Conservation (phyloP, 1,140 invertebrate genomes). For the Capitella teleta region DNA sequence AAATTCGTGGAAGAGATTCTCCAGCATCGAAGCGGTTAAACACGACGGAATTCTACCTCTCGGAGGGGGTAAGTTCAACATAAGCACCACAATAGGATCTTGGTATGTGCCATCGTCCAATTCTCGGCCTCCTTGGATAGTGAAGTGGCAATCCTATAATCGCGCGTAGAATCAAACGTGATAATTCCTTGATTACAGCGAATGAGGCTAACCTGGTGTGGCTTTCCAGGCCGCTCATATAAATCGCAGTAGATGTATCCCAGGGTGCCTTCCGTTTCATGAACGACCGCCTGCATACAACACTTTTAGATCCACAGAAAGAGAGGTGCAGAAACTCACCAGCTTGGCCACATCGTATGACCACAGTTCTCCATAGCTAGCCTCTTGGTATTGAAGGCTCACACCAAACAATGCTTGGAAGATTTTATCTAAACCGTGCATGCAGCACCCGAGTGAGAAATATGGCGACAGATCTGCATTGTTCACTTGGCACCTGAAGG, state of each 20-base stretch:
- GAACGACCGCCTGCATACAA: conserved; percentile 56
- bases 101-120: conserved; percentile 73
- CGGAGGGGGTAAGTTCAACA: conserved; percentile 71
- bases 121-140: conserved; percentile 81
- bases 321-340: no score
- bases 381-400: conserved; percentile 56
- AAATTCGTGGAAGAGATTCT: conserved; percentile 98
- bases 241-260: conserved; percentile 98
- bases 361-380: conserved; percentile 72
- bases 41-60: conserved; percentile 55
- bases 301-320: no score
- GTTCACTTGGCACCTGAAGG: conserved; percentile 17
- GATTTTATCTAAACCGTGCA: conserved; percentile 86
- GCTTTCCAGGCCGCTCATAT: conserved; percentile 76
- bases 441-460: conserved; percentile 86
- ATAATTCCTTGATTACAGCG: no score
- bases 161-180: conserved; percentile 14
- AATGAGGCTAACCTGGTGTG: no score
- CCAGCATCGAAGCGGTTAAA: conserved; percentile 64
- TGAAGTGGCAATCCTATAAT: conserved; percentile 98
- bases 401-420: conserved; percentile 65
- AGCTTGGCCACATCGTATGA: conserved; percentile 77
- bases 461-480: conserved; percentile 45
- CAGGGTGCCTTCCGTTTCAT: conserved; percentile 63
- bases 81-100: conserved; percentile 84